Percentiles rank a stretch among this genome's conserved stretches.
These are phyloP conservation scores for Engystomops pustulosus DNA, from an alignment of 2,113 vertebrate species.

Conservation along the genomic window DNA sequence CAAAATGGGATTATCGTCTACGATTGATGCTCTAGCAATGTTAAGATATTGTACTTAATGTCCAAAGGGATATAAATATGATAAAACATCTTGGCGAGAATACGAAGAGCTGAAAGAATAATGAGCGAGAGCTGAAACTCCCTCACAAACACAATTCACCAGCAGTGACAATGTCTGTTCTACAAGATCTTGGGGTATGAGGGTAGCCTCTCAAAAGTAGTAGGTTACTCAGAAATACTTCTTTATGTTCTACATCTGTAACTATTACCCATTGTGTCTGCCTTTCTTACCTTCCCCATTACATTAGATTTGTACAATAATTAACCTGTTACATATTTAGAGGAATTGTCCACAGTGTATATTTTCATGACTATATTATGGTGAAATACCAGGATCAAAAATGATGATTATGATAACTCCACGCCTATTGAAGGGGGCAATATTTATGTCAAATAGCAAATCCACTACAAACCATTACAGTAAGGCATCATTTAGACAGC, in stretches of 20 bases:
- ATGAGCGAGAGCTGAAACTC: constrained; percentile 41
- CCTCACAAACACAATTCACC: constrained; percentile 38
- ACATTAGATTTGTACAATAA: neutral
- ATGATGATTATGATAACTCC: too few relatives aligned
- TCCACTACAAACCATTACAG: too few relatives aligned
- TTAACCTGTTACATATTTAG: neutral
- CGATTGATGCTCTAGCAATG: constrained; percentile 54
- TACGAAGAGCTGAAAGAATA: constrained; percentile 4
- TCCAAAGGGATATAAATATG: constrained; percentile 53
- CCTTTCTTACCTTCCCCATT: neutral
- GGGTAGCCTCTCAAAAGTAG: neutral
- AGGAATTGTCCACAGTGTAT: neutral
- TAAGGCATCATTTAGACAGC: too few relatives aligned
- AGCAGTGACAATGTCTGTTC: constrained; percentile 10
- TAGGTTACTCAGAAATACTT: neutral
- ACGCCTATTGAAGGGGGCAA: too few relatives aligned
- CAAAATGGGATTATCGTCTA: constrained; percentile 49
- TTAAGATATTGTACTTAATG: constrained; percentile 56
- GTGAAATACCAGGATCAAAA: too few relatives aligned
- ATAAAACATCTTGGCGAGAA: constrained; percentile 38
- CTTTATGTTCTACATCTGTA: neutral
- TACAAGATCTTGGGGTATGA: neutral
- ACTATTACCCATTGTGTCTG: constrained; percentile 5
- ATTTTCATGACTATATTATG: neutral
- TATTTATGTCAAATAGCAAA: too few relatives aligned